Conservation (phyloP, 1,140 invertebrate genomes). For the Scylla paramamosain region DNA sequence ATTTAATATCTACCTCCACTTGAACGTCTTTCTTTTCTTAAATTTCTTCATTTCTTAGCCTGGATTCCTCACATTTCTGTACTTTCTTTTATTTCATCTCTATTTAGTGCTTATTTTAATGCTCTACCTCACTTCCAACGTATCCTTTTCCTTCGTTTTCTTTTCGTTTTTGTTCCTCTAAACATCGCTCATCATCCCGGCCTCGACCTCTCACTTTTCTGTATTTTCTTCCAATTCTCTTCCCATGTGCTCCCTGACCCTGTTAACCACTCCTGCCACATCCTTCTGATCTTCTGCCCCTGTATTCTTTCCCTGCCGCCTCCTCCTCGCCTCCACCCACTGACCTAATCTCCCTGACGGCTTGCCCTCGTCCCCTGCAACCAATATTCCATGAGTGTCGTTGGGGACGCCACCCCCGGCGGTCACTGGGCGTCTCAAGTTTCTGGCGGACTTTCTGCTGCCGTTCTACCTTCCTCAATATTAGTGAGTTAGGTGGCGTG, state of each 20-base stretch:
- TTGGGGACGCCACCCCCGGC: not conserved
- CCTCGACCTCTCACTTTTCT: not conserved
- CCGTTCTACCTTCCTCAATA: not conserved
- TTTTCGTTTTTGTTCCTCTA: too few relatives aligned
- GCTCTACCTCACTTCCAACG: too few relatives aligned
- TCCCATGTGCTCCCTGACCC: not conserved
- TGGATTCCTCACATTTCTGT: too few relatives aligned
- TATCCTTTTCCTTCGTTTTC: too few relatives aligned
- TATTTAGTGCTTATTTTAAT: too few relatives aligned
- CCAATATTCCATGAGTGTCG: not conserved
- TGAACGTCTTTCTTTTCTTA: too few relatives aligned
- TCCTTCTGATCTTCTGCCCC: not conserved
- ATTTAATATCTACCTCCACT: too few relatives aligned
- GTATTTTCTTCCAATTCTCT: not conserved
- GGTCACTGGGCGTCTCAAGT: not conserved
- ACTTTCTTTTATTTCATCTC: too few relatives aligned
- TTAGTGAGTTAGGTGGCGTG: not conserved
- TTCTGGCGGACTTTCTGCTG: not conserved
- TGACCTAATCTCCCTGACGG: not conserved
- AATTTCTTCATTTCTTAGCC: too few relatives aligned
- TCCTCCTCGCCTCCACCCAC: not conserved
- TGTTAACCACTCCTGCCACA: not conserved
- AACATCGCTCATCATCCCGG: too few relatives aligned
- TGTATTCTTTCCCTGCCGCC: not conserved
- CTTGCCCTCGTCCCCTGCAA: not conserved